These are phyloP conservation scores for Perdita meconis DNA, from an alignment of 2,888 invertebrate genomes.

Conservation along the genomic window DNA sequence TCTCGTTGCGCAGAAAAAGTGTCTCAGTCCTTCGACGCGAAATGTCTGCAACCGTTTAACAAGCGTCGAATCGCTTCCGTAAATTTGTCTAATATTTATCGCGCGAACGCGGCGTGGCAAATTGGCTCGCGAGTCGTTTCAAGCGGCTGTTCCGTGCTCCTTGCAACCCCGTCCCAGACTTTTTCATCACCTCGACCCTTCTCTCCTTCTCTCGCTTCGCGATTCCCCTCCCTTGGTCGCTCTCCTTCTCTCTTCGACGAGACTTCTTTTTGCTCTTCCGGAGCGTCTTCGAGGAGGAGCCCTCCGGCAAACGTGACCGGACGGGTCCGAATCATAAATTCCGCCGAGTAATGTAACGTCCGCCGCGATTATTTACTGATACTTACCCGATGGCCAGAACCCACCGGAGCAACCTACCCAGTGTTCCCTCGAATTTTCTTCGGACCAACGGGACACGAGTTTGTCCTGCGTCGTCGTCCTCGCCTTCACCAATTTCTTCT, in stretches of 20 bases:
- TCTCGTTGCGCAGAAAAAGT: background rate
- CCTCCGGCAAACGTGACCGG: constrained; percentile 78
- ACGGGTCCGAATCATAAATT: constrained; percentile 82
- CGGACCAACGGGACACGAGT: constrained; percentile 3
- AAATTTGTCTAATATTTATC: constrained; percentile 75
- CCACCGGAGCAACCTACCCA: constrained; percentile 66
- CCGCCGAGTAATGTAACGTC: constrained; percentile 82
- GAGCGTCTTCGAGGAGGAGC: constrained; percentile 71
- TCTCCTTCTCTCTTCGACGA: constrained; percentile 26
- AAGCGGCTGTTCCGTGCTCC: constrained; percentile 60
- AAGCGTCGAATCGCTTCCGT: background rate
- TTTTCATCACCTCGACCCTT: constrained; percentile 60
- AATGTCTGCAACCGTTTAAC: background rate
- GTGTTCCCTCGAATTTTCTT: constrained; percentile 67
- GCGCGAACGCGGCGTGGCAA: constrained; percentile 75
- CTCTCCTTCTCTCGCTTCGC: constrained; percentile 37
- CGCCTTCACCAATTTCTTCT: background rate
- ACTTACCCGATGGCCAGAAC: constrained; percentile 76
- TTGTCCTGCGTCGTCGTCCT: background rate
- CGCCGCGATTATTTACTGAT: constrained; percentile 83
- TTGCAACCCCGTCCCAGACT: constrained; percentile 58
- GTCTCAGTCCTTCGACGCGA: too few species aligned
- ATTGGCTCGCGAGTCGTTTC: constrained; percentile 77
- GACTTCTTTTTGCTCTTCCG: constrained; percentile 65
- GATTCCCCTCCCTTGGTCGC: constrained; percentile 18